Conservation (phyloP, 2,797 vertebrate species). For the Phoebastria nigripes region DNA sequence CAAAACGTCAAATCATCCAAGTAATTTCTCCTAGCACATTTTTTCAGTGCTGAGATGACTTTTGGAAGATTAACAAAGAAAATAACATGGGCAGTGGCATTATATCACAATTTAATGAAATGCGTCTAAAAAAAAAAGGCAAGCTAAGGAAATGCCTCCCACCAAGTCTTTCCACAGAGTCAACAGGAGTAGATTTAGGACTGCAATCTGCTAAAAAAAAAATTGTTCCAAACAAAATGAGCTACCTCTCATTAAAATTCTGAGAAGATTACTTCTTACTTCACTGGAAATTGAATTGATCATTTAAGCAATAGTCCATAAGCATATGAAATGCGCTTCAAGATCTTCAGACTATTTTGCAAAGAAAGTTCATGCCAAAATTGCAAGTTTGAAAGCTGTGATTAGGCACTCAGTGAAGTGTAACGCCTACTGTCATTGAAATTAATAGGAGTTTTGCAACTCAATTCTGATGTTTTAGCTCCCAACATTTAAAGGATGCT, state of each 20-base stretch:
- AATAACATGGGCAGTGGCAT: background rate
- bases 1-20: slow-evolving; percentile 8
- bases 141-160: slow-evolving; percentile 7
- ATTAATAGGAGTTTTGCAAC: background rate
- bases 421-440: background rate
- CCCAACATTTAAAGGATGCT: background rate
- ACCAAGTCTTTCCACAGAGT: background rate
- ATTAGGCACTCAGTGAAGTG: background rate
- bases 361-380: background rate
- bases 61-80: slow-evolving; percentile 31
- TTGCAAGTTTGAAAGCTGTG: background rate
- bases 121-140: background rate
- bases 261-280: background rate
- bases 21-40: background rate
- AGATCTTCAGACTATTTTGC: background rate
- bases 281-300: background rate
- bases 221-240: background rate
- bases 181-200: background rate
- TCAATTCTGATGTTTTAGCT: background rate
- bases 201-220: background rate
- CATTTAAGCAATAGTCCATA: background rate
- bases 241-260: background rate
- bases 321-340: background rate
- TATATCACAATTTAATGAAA: background rate
- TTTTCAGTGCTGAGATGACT: background rate